These are phyloP conservation scores for Physella acuta DNA, from an alignment of 1,140 invertebrate genomes.

Conservation along the genomic window DNA sequence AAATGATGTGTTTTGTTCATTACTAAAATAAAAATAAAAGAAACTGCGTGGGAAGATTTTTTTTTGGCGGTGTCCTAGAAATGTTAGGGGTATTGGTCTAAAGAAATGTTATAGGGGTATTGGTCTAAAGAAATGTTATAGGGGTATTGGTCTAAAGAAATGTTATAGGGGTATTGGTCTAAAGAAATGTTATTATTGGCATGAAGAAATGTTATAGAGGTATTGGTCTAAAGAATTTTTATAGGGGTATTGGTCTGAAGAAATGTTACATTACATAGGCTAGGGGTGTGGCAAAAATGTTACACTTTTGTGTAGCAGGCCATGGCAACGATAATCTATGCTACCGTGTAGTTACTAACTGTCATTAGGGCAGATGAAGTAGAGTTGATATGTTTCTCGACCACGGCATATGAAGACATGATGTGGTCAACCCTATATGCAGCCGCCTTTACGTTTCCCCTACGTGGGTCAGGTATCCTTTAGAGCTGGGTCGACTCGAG, in stretches of 20 bases:
- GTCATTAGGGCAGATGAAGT: neutral
- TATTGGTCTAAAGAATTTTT: neutral
- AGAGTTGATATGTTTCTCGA: neutral
- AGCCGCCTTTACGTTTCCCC: neutral
- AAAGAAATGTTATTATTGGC: neutral
- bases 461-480: neutral
- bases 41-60: too few species aligned
- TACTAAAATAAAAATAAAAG: too few species aligned
- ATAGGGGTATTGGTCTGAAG: neutral
- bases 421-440: neutral
- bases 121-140: too few species aligned
- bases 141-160: too few species aligned
- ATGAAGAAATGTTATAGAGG: neutral
- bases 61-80: too few species aligned
- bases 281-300: neutral
- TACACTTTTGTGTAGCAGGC: neutral
- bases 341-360: too few species aligned
- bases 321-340: too few species aligned
- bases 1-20: too few species aligned
- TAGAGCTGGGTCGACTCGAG: neutral
- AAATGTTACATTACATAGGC: neutral
- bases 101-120: too few species aligned
- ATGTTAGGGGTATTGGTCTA: too few species aligned
- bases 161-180: too few species aligned
- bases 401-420: neutral